Evolutionary conservation across 2,888 invertebrate genomes (phyloP).

Genomic region (Entomobrya multifasciata): DNA sequence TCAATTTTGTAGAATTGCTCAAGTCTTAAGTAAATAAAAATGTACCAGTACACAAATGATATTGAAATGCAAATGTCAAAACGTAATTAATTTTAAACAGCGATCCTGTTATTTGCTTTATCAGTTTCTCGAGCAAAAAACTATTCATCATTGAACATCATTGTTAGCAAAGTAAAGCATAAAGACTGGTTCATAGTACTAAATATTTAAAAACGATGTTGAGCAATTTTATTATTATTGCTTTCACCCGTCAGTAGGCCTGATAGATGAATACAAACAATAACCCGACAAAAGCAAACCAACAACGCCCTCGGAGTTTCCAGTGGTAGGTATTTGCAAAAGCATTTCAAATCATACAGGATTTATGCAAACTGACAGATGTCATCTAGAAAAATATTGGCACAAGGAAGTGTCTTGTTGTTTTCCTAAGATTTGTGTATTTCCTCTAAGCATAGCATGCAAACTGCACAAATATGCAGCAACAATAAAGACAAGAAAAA

Average conservation of each 20-base stretch:
- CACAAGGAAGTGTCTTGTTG: neutral
- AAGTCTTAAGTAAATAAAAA: neutral
- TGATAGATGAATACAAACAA: no score
- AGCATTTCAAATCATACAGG: conserved; percentile 1
- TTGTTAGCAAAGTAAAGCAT: neutral
- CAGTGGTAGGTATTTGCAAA: neutral
- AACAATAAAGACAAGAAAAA: neutral
- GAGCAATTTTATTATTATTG: conserved; percentile 12
- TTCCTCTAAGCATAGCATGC: no score
- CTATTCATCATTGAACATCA: no score
- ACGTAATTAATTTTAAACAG: neutral
- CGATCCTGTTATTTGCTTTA: neutral
- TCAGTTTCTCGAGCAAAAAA: no score
- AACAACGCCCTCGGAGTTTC: neutral
- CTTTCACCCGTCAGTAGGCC: neutral
- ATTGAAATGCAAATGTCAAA: neutral
- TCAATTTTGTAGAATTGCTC: no score
- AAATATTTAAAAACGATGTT: neutral
- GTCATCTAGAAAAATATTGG: conserved; percentile 27
- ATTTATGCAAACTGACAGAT: conserved; percentile 34
- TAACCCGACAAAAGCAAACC: neutral
- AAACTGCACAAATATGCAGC: neutral
- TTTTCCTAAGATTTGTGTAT: neutral
- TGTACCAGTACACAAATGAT: neutral
- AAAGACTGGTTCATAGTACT: neutral